These are phyloP conservation scores for Athalia rosae DNA, from an alignment of 2,888 invertebrate species.

Conservation along the genomic window DNA sequence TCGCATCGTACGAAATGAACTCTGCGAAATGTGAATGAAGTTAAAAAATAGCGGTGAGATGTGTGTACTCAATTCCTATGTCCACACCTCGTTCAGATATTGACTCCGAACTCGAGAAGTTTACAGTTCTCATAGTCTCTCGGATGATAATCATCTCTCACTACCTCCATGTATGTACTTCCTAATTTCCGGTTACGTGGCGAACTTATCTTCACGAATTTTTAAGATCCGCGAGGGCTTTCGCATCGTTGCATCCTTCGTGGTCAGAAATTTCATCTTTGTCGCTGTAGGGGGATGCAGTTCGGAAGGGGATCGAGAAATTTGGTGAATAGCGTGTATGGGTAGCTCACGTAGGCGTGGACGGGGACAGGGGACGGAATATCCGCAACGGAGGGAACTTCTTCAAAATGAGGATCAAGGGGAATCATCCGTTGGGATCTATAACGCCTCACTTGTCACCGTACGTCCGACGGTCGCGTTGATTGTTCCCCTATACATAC, in stretches of 20 bases:
- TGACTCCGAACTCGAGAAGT: constrained; percentile 25
- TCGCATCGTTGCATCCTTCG: too few species aligned
- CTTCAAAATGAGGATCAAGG: constrained; percentile 2
- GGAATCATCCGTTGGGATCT: constrained; percentile 26
- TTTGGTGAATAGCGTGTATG: not conserved
- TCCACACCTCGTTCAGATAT: constrained; percentile 27
- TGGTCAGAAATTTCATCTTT: constrained; percentile 25
- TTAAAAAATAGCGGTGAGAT: not conserved
- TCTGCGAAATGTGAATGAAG: not conserved
- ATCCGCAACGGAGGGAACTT: not conserved
- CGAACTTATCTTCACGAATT: too few species aligned
- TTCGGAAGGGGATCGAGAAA: not conserved
- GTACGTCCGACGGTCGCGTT: constrained; percentile 14
- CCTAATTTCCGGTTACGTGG: constrained; percentile 37
- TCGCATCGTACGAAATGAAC: too few species aligned
- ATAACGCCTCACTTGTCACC: constrained; percentile 38
- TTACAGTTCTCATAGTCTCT: constrained; percentile 39
- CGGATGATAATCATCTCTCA: not conserved
- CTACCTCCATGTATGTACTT: constrained; percentile 3
- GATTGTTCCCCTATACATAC: constrained; percentile 8
- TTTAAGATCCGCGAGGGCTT: too few species aligned
- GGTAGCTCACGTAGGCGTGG: constrained; percentile 35
- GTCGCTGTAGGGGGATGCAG: constrained; percentile 16
- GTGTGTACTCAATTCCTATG: constrained; percentile 13
- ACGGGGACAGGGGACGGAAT: not conserved